These are phyloP conservation scores for Capitella teleta DNA, from an alignment of 1,140 invertebrate species.

Conservation along the genomic window DNA sequence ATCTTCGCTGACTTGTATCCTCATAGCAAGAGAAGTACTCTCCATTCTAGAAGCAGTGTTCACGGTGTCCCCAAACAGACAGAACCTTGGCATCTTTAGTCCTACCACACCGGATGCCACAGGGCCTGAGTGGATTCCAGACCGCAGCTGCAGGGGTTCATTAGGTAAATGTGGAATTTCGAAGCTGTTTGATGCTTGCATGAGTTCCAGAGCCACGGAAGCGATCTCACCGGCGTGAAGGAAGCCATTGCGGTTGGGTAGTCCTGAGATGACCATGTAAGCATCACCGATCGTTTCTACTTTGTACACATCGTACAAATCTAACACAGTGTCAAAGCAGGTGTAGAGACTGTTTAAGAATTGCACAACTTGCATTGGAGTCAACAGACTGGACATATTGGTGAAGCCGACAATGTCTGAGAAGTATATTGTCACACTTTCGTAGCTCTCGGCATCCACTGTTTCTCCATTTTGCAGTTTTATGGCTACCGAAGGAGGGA, in stretches of 20 bases:
- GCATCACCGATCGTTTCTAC: slow-evolving; percentile 29
- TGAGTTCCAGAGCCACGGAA: slow-evolving; percentile 71
- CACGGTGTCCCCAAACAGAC: not conserved
- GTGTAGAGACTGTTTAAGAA: slow-evolving; percentile 73
- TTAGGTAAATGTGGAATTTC: not conserved
- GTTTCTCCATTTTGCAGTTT: slow-evolving; percentile 71
- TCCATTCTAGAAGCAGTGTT: slow-evolving; percentile 2
- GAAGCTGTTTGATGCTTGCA: not conserved
- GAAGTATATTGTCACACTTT: slow-evolving; percentile 91
- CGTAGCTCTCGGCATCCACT: slow-evolving; percentile 88
- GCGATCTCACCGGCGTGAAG: slow-evolving; percentile 72
- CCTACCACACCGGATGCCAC: not conserved
- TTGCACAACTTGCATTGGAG: slow-evolving; percentile 42
- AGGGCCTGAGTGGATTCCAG: not conserved
- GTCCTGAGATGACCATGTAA: slow-evolving; percentile 19
- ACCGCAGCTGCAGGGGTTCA: not conserved
- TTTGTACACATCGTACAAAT: slow-evolving; percentile 84
- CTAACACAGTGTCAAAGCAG: slow-evolving; percentile 76
- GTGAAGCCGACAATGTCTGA: slow-evolving; percentile 98
- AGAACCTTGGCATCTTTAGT: not conserved
- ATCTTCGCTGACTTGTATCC: not conserved
- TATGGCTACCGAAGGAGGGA: slow-evolving; percentile 21
- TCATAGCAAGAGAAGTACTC: not conserved
- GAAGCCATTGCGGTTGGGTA: slow-evolving; percentile 50
- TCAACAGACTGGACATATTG: slow-evolving; percentile 5